These are phyloP conservation scores for Eupleurogrammus muticus DNA, from an alignment of 2,797 vertebrate genomes.

Conservation along the genomic window DNA sequence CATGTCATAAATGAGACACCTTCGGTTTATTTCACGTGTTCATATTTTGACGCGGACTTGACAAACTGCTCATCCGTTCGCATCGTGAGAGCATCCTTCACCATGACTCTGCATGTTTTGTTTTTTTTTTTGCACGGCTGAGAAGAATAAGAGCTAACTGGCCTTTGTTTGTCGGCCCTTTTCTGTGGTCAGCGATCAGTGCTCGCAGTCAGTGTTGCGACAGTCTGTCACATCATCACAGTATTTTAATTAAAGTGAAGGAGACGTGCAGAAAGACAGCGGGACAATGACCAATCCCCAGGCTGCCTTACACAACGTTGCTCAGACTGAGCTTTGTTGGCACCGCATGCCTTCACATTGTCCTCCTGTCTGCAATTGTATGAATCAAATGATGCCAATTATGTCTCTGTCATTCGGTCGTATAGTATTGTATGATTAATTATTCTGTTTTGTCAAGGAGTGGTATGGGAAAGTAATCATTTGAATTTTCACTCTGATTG, in stretches of 20 bases:
- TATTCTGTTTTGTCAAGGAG: slow-evolving; percentile 20
- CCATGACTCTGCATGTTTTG: neutral
- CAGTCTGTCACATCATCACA: slow-evolving; percentile 56
- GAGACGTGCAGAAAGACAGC: slow-evolving; percentile 69
- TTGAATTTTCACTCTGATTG: neutral
- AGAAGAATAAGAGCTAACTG: neutral
- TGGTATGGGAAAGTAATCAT: neutral
- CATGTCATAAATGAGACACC: slow-evolving; percentile 22
- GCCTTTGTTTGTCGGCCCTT: slow-evolving; percentile 12
- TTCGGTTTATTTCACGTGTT: slow-evolving; percentile 1
- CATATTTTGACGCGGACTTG: neutral
- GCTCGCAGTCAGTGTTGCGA: slow-evolving; percentile 17
- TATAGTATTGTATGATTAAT: slow-evolving; percentile 53
- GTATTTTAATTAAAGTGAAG: slow-evolving; percentile 74
- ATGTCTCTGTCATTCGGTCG: slow-evolving; percentile 62
- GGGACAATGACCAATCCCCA: slow-evolving; percentile 72
- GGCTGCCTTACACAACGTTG: slow-evolving; percentile 53
- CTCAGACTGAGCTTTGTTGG: slow-evolving; percentile 62
- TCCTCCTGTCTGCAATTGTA: slow-evolving; percentile 63
- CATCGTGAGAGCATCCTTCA: neutral
- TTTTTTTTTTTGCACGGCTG: neutral
- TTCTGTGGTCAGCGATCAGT: slow-evolving; percentile 13
- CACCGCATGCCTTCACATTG: slow-evolving; percentile 63
- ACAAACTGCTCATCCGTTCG: slow-evolving; percentile 4
- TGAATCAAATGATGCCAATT: slow-evolving; percentile 60